Conservation (phyloP, 2,113 vertebrate genomes). For the Cynopterus brachyotis region DNA sequence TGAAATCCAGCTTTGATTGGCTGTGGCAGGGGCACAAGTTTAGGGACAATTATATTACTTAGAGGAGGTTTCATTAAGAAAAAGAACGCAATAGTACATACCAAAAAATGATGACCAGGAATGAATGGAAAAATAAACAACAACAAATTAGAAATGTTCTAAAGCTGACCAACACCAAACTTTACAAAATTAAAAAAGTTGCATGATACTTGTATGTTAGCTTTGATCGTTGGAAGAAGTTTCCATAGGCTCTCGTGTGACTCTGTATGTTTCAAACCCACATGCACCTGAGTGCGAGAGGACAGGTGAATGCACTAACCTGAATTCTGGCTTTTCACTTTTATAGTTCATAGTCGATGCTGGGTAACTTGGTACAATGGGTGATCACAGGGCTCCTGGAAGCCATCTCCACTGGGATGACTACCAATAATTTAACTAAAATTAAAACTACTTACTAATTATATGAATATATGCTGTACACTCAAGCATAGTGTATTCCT, state of each 20-base stretch:
- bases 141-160: not conserved
- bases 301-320: not conserved
- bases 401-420: not conserved
- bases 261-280: not conserved
- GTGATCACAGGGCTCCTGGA: not conserved
- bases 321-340: not conserved
- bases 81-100: not conserved
- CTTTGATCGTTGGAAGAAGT: too few species aligned
- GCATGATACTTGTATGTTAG: not conserved
- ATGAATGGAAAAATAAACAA: not conserved
- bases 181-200: not conserved
- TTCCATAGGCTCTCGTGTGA: not conserved
- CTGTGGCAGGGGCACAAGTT: too few species aligned
- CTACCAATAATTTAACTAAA: not conserved
- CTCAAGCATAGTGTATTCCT: not conserved
- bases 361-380: not conserved
- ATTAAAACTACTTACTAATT: not conserved
- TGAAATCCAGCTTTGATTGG: not conserved
- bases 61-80: not conserved
- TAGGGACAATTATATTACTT: not conserved
- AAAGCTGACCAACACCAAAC: not conserved
- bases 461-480: not conserved
- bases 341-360: accelerated
- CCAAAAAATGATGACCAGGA: not conserved
- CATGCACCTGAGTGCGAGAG: not conserved